These are phyloP conservation scores for Caenorhabditis brenneri DNA, from an alignment of 1,140 invertebrate species.

Conservation along the genomic window DNA sequence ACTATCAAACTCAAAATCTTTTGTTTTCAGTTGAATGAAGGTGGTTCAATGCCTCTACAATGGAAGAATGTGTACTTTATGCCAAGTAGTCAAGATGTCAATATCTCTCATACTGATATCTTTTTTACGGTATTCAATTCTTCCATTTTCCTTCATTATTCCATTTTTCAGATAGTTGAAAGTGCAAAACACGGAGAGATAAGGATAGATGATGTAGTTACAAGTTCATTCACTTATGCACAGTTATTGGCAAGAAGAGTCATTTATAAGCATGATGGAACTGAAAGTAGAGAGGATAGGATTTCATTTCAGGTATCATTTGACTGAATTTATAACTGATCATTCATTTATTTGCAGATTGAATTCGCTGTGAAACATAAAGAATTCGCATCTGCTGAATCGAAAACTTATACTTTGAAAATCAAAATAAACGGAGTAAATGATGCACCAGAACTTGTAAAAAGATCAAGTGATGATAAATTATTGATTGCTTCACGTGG, in stretches of 20 bases:
- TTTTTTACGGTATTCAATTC: conserved; percentile 47
- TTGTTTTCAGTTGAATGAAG: conserved; percentile 52
- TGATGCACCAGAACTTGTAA: conserved; percentile 60
- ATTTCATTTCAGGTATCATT: conserved; percentile 54
- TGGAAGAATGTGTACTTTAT: conserved; percentile 58
- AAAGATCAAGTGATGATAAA: conserved; percentile 50
- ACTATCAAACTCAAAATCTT: background rate
- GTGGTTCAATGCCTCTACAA: conserved; percentile 54
- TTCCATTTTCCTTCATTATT: conserved; percentile 43
- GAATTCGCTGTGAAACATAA: conserved; percentile 16
- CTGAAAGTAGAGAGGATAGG: conserved; percentile 52
- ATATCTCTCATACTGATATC: conserved; percentile 54
- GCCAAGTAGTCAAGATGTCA: conserved; percentile 48
- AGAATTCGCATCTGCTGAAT: conserved; percentile 15
- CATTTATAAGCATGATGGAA: conserved; percentile 56
- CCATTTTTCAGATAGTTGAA: conserved; percentile 47
- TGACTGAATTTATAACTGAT: background rate
- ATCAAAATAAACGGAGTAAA: conserved; percentile 59
- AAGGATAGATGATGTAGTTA: conserved; percentile 35
- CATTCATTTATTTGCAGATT: background rate
- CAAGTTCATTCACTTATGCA: conserved; percentile 52
- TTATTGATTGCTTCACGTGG: conserved; percentile 56
- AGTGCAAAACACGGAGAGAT: conserved; percentile 55
- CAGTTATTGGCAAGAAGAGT: conserved; percentile 48
- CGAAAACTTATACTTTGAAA: conserved; percentile 46